phyloP scores from a whole-genome alignment of 2,797 vertebrate genomes.

The Amazona finschi region DNA sequence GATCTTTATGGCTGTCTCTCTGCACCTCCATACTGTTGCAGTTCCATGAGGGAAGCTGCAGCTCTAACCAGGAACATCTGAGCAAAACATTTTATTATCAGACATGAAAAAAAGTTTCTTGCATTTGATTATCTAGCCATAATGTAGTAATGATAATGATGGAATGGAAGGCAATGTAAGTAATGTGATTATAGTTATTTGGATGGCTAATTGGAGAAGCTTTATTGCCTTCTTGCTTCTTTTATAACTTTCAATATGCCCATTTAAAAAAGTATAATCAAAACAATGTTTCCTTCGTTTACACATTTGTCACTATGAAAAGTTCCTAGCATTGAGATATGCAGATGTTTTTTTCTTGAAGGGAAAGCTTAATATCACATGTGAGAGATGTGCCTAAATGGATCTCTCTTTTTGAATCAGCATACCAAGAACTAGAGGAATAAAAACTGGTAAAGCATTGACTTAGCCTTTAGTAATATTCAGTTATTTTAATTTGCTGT shows the following conservation, averaged over 20 bases:
- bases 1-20: constrained; percentile 16
- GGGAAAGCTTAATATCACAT: background rate
- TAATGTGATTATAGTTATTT: constrained; percentile 47
- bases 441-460: background rate
- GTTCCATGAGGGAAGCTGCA: constrained; percentile 31
- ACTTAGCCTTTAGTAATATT: background rate
- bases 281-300: constrained; percentile 25
- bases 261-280: constrained; percentile 50
- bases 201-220: background rate
- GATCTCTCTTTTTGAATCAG: background rate
- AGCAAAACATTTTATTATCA: constrained; percentile 48
- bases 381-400: background rate
- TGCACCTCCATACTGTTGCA: constrained; percentile 4
- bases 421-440: background rate
- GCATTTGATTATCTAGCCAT: constrained; percentile 48
- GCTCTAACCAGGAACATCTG: constrained; percentile 36
- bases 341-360: background rate
- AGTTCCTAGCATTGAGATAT: background rate
- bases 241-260: constrained; percentile 16
- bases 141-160: constrained; percentile 51
- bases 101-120: constrained; percentile 53
- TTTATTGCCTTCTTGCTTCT: constrained; percentile 30
- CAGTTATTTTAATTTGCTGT: background rate
- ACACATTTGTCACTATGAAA: background rate
- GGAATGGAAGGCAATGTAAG: constrained; percentile 68